Percentiles rank a stretch among this genome's conserved stretches.
These are phyloP conservation scores for Actinernus sp. DNA, from an alignment of 92 coral and sea anemone species.

Conservation along the genomic window DNA sequence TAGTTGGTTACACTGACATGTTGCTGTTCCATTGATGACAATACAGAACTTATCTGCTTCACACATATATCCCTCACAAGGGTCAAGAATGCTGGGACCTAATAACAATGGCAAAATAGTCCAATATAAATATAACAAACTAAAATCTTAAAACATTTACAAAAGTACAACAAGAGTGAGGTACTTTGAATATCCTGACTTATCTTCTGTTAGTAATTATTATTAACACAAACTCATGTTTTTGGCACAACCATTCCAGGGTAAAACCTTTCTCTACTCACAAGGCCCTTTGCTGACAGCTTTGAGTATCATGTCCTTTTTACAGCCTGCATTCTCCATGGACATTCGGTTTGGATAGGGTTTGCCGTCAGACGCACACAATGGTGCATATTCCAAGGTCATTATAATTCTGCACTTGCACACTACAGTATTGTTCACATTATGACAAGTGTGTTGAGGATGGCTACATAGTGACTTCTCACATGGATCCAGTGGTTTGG, in stretches of 20 bases:
- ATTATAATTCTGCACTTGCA: constrained; percentile 61
- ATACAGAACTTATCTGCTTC: constrained; percentile 56
- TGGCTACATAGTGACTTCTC: constrained; percentile 63
- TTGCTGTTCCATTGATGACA: constrained; percentile 73
- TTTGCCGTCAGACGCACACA: constrained; percentile 89
- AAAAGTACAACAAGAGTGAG: no score
- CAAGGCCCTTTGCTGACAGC: constrained; percentile 47
- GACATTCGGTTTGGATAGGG: constrained; percentile 72
- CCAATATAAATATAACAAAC: no score
- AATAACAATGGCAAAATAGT: no score
- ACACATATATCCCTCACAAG: constrained; percentile 67
- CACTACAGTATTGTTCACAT: constrained; percentile 35
- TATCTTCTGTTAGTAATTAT: no score
- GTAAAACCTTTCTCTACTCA: no score
- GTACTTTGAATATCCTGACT: no score
- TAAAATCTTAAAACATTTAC: no score
- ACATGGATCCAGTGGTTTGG: constrained; percentile 17
- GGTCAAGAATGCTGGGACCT: no score
- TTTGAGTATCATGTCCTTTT: constrained; percentile 37
- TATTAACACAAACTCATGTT: no score
- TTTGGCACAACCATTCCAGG: no score
- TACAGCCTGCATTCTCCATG: constrained; percentile 80
- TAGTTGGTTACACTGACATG: constrained; percentile 64
- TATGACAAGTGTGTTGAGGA: constrained; percentile 63
- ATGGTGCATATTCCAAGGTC: constrained; percentile 48